Percentiles rank a stretch among this genome's conserved stretches.
These are phyloP conservation scores for Chrosomus eos DNA, from an alignment of 2,797 vertebrate genomes.

Conservation along the genomic window DNA sequence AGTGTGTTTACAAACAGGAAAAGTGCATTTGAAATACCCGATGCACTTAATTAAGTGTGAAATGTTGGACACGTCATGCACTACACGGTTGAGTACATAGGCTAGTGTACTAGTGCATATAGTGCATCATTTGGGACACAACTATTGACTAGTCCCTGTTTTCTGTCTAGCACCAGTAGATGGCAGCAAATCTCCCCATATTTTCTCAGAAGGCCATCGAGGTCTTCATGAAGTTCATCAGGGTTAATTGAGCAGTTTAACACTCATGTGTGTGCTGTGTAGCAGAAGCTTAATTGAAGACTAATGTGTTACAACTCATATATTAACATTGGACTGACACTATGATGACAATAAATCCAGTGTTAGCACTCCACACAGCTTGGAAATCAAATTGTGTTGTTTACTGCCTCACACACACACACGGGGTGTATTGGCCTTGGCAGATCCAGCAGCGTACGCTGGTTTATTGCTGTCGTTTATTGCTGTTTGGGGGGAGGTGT, in stretches of 20 bases:
- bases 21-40: not conserved
- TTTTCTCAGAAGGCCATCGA: not conserved
- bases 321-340: not conserved
- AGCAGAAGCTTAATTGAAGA: not conserved
- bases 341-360: not conserved
- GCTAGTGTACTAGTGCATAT: too few relatives aligned
- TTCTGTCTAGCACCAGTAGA: not conserved
- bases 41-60: not conserved
- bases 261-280: not conserved
- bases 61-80: not conserved
- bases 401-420: constrained; percentile 32
- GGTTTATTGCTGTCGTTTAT: constrained; percentile 36
- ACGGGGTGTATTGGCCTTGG: constrained; percentile 9
- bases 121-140: not conserved
- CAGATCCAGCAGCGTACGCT: not conserved
- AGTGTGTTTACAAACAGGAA: not conserved
- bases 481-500: not conserved
- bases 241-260: not conserved
- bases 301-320: constrained; percentile 6
- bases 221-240: not conserved
- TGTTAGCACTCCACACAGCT: not conserved
- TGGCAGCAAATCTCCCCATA: not conserved
- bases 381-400: constrained; percentile 8
- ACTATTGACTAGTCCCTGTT: not conserved
- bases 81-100: too few relatives aligned